Conservation (phyloP, 2,113 vertebrate genomes). For the Fukomys damarensis region DNA sequence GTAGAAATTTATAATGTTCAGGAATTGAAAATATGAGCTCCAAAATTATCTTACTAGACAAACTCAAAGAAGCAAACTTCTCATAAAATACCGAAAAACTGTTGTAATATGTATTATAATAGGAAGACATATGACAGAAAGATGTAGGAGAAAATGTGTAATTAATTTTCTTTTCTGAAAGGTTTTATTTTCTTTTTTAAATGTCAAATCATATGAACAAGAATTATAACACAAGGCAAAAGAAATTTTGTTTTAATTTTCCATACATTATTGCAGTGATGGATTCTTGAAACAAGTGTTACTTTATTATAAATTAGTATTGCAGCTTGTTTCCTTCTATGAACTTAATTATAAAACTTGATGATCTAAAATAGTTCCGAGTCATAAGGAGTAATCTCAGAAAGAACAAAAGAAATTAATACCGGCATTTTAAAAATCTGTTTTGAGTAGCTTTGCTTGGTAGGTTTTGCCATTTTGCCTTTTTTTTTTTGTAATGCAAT, state of each 20-base stretch:
- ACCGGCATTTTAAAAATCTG: not conserved
- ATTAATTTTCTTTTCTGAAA: slow-evolving; percentile 56
- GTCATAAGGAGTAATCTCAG: not conserved
- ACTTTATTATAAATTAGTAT: slow-evolving; percentile 37
- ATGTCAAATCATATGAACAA: slow-evolving; percentile 61
- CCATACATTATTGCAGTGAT: not conserved
- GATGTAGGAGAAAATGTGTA: not conserved
- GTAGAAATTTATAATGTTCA: not conserved
- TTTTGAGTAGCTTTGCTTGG: not conserved
- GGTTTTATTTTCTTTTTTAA: slow-evolving; percentile 61
- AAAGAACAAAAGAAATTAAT: not conserved
- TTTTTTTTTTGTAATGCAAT: not conserved
- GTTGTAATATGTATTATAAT: not conserved
- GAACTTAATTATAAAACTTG: slow-evolving; percentile 21
- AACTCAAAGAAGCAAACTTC: not conserved
- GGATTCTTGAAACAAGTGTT: not conserved
- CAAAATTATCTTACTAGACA: not conserved
- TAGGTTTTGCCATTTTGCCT: not conserved
- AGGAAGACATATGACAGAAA: slow-evolving; percentile 43
- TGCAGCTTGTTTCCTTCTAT: slow-evolving; percentile 1
- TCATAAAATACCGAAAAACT: slow-evolving; percentile 44
- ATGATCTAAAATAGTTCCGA: not conserved
- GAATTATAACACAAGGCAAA: slow-evolving; percentile 57
- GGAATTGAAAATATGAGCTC: not conserved
- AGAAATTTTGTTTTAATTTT: slow-evolving; percentile 53